These are phyloP conservation scores for Linurgus olivaceus DNA, from an alignment of 2,797 vertebrate species.

Conservation along the genomic window DNA sequence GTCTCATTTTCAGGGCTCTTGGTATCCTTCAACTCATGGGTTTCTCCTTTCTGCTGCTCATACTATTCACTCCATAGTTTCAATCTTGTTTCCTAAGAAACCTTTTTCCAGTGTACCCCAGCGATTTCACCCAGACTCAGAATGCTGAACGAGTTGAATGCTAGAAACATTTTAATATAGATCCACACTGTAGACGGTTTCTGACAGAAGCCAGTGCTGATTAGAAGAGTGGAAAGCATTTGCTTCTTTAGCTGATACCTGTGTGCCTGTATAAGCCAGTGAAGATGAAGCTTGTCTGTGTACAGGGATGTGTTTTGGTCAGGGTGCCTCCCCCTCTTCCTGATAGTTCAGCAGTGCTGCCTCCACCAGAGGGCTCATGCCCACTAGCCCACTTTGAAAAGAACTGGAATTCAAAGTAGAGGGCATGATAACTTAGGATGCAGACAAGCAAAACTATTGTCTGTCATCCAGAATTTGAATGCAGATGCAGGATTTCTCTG, in stretches of 20 bases:
- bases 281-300: rapidly evolving
- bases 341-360: rapidly evolving
- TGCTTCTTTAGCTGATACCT: neutral
- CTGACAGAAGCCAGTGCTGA: neutral
- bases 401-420: neutral
- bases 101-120: neutral
- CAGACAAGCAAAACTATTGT: neutral
- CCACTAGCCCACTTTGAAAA: neutral
- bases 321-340: neutral
- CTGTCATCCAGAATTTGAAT: neutral
- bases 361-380: neutral
- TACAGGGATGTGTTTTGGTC: neutral
- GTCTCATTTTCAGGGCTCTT: neutral
- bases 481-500: neutral
- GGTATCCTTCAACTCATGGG: neutral
- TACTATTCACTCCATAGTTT: neutral
- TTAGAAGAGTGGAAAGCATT: neutral
- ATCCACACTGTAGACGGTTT: neutral
- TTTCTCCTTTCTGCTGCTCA: neutral
- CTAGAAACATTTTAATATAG: neutral
- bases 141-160: neutral
- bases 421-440: neutral
- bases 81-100: neutral
- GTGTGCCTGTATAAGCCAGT: neutral
- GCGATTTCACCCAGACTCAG: neutral